Evolutionary conservation across 2,888 invertebrate species (phyloP), one percentile per base, ranked within the genome.

Genomic region (Uropetala carovei): DNA sequence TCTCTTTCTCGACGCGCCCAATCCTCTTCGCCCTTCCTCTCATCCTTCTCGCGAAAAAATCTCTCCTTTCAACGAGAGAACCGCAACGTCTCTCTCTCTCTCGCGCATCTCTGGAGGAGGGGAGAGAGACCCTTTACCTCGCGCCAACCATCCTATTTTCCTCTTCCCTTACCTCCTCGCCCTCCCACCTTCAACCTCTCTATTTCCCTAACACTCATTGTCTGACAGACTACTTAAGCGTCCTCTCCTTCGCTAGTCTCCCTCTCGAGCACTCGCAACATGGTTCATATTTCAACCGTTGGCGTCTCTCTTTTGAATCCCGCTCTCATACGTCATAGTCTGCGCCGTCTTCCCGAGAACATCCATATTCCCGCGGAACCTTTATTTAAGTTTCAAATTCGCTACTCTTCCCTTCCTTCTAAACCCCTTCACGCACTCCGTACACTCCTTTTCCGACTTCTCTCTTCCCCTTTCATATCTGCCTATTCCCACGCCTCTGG

Each of bases 301-400:
- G 83, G 83, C 83, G 83, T 83, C 83, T 83, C 83, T 83, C 83
- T 83, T 83, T 83, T 83, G 83, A 83, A 83, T 83, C 83, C 57
- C 83, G 57, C 83, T 83, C 83, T 83, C 83, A 83, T 83, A 83
- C 83, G 83, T 83, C 83, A 83, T 83, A 83, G 83, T 83, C 83
- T 83, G 56, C 83, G 83, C 27, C 83, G 83, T 83, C 56, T 83
- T 57, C 83, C 57, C 16, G n/a, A 43, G 43, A 43, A 18, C 83
- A 83, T 83, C 83, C 83, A 83, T 83, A 83, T 83, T 83, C 83
- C 83, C 83, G 83, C 83, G 83, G 83, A 82, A 83, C 83, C 83
- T 83, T 83, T 83, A 83, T 83, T 83, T 83, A 57, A 83, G 83
- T 83, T 83, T 83, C 83, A 83, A 83, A 83, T 83, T 83, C 83